A percentile compares a stretch with the other conserved stretches of the same genome.
Evolutionary conservation across 2,113 vertebrate genomes (phyloP).

Genomic region (Pedetes capensis): DNA sequence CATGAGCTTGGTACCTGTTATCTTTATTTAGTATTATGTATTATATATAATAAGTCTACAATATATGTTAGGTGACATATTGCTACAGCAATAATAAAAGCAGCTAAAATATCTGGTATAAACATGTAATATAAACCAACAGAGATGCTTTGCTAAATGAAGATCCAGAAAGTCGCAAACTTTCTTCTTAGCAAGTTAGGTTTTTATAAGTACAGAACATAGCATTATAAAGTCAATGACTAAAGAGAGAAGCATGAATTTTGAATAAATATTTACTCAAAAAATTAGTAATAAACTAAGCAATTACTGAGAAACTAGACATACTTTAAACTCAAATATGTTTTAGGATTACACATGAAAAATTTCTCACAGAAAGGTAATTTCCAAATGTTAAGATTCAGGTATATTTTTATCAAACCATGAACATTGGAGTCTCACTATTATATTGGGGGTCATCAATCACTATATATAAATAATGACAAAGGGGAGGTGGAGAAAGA

Average conservation of each 20-base stretch:
- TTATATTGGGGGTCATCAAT: not conserved
- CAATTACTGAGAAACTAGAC: not conserved
- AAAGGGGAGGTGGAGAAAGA: not conserved
- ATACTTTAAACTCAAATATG: not conserved
- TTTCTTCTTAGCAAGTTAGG: not conserved
- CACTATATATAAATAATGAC: not conserved
- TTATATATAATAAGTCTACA: too few relatives aligned
- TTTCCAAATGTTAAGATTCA: slow-evolving; percentile 29
- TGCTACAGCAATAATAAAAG: not conserved
- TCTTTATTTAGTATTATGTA: too few relatives aligned
- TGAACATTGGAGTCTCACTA: not conserved
- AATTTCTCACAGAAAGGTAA: not conserved
- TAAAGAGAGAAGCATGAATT: slow-evolving; percentile 18
- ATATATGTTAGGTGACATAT: too few relatives aligned
- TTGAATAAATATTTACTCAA: not conserved
- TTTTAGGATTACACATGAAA: not conserved
- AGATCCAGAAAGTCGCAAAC: not conserved
- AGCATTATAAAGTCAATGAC: not conserved
- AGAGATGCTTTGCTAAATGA: not conserved
- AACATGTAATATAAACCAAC: not conserved
- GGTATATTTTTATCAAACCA: slow-evolving; percentile 38
- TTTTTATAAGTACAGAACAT: not conserved
- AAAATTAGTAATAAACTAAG: not conserved
- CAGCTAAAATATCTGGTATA: too few relatives aligned
- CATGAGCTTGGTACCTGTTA: not conserved